Base-by-base conservation (phyloP, 1,140 invertebrate genomes). In the Dendrolimus punctatus region DNA sequence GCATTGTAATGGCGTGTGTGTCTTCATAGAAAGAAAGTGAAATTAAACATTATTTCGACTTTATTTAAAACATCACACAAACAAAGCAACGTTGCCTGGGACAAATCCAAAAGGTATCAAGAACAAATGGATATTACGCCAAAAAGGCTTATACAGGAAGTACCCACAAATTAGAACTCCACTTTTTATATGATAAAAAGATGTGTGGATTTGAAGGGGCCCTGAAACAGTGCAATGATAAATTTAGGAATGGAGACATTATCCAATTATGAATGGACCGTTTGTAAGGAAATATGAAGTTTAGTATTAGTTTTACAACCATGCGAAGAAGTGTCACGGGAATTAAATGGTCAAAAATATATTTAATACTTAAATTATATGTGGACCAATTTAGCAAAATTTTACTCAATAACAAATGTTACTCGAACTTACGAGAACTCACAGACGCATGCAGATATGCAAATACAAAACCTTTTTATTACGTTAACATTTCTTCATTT, bases 291-390 rank as follows among this genome's bases (percentile, higher is more conserved):
- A 49, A 46, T 57, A 4, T 44, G n/a, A n/a, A n/a, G n/a, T n/a
- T n/a, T n/a, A n/a, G n/a, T 39, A 7, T 5, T 40, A 10, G 23
- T 54, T 23, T 39, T 62, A 4, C 6, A 62, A 8, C 55, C 56
- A 10, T 59, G 49, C 8, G 53, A 63, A 51, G 57, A 58, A 56
- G 53, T 59, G 0, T 58, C 53, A 10, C 38, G 48, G 9, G 61
- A 63, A 10, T n/a, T 63, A 36, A 58, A 54, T 48, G 57, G 57
- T 3, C 46, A 58, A 51, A 59, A 56, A 51, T 58, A 63, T 9
- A 44, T 63, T 0, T n/a, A n/a, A n/a, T n/a, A n/a, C n/a, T n/a
- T n/a, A n/a, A n/a, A n/a, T n/a, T n/a, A n/a, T n/a, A n/a, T n/a
- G n/a, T n/a, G n/a, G n/a, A n/a, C n/a, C n/a, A n/a, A n/a, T n/a